These are phyloP conservation scores for Scaptomyza pallida DNA, from an alignment of 1,140 invertebrate genomes.

Conservation along the genomic window DNA sequence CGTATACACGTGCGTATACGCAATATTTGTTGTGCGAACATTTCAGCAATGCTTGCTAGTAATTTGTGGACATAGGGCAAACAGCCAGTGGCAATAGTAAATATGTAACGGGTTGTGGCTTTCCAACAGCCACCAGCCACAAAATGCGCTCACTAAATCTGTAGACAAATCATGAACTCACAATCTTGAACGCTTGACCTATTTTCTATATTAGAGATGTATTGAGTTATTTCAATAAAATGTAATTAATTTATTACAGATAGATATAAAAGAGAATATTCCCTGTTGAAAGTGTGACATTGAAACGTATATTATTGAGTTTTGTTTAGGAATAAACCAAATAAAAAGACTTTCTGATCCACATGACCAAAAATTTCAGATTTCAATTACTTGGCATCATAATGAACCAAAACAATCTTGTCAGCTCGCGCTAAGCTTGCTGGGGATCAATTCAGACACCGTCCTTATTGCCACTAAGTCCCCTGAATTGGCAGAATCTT, in stretches of 20 bases:
- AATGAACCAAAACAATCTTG: conserved; percentile 13
- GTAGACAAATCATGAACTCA: neutral
- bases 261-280: too few relatives aligned
- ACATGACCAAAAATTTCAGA: neutral
- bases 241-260: too few relatives aligned
- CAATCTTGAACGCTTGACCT: too few relatives aligned
- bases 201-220: too few relatives aligned
- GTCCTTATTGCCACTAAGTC: conserved; percentile 9
- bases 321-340: too few relatives aligned
- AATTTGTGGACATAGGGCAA: conserved; percentile 2
- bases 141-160: neutral
- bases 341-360: neutral
- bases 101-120: neutral
- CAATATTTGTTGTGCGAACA: conserved; percentile 22
- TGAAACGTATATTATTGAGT: too few relatives aligned
- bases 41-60: conserved; percentile 4
- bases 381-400: neutral
- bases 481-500: conserved; percentile 25
- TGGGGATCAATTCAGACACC: conserved; percentile 7
- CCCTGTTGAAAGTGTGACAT: too few relatives aligned
- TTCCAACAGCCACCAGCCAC: too few relatives aligned
- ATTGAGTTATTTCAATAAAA: too few relatives aligned
- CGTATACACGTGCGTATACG: conserved; percentile 39
- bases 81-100: conserved; percentile 12
- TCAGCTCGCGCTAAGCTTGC: conserved; percentile 21